Conservation (phyloP, 2,888 invertebrate species). For the Sylvicola cinctus region DNA sequence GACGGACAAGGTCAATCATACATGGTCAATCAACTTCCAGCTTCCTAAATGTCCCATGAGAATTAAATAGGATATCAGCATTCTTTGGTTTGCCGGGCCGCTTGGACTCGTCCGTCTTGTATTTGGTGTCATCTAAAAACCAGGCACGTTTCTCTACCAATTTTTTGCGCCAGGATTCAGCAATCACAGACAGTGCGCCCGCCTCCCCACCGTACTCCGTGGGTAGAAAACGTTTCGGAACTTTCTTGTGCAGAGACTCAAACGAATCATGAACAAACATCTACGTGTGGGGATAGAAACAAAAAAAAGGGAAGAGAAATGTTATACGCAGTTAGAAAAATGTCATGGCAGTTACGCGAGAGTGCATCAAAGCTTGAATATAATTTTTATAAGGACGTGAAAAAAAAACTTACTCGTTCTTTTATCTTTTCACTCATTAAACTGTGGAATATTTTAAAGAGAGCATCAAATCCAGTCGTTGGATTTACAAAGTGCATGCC, state of each 20-base stretch:
- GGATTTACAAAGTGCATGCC: conserved; percentile 34
- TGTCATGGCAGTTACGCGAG: neutral
- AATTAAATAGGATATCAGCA: conserved; percentile 7
- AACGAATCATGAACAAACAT: conserved; percentile 29
- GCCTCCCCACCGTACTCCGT: conserved; percentile 35
- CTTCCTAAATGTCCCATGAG: conserved; percentile 9
- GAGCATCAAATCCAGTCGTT: conserved; percentile 31
- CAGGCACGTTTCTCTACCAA: conserved; percentile 4
- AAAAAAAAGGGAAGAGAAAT: neutral
- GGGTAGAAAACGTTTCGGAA: conserved; percentile 31
- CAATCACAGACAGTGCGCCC: conserved; percentile 27
- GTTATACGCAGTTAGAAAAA: neutral
- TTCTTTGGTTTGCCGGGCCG: conserved; percentile 6
- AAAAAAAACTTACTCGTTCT: conserved; percentile 26
- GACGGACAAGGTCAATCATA: no score
- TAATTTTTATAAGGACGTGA: neutral
- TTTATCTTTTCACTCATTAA: conserved; percentile 36
- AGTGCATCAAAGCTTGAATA: neutral
- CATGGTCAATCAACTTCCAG: conserved; percentile 7
- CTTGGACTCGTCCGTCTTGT: conserved; percentile 8
- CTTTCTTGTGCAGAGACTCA: conserved; percentile 26
- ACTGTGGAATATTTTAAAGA: conserved; percentile 30
- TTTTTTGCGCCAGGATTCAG: conserved; percentile 18
- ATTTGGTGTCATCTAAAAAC: conserved; percentile 7
- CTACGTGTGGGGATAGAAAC: conserved; percentile 17